These are phyloP conservation scores for Glaucomys volans DNA, from an alignment of 2,113 vertebrate genomes.

Conservation along the genomic window DNA sequence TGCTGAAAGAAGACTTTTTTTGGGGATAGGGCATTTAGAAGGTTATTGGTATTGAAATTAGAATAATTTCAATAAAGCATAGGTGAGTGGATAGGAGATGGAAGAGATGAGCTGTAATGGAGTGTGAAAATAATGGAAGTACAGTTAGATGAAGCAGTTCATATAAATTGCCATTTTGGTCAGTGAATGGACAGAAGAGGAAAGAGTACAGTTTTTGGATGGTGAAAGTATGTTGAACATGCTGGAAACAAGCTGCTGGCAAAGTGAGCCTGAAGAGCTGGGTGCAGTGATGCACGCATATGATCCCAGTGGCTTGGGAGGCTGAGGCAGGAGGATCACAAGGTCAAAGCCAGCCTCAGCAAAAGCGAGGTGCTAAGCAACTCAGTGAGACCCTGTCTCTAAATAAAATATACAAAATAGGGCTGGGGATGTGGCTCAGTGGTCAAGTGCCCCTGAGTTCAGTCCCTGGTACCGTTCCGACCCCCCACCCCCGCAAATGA, in stretches of 20 bases:
- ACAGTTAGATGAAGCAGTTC: neutral
- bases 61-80: constrained; percentile 8
- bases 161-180: constrained; percentile 36
- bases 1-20: neutral
- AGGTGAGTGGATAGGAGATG: neutral
- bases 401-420: too few relatives aligned
- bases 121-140: constrained; percentile 45
- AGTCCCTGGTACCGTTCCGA: too few relatives aligned
- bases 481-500: too few relatives aligned
- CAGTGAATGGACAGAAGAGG: neutral
- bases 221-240: neutral
- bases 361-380: too few relatives aligned
- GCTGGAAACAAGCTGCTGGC: neutral
- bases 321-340: too few relatives aligned
- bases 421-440: too few relatives aligned
- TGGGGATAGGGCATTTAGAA: neutral
- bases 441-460: too few relatives aligned
- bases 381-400: too few relatives aligned
- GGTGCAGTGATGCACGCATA: too few relatives aligned
- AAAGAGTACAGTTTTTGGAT: constrained; percentile 9
- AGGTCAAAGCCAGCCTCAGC: too few relatives aligned
- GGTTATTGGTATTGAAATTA: constrained; percentile 36
- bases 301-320: too few relatives aligned
- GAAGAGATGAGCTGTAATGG: neutral
- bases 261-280: neutral